These are phyloP conservation scores for Sigmodon hispidus DNA, from an alignment of 2,113 vertebrate genomes.

Conservation along the genomic window DNA sequence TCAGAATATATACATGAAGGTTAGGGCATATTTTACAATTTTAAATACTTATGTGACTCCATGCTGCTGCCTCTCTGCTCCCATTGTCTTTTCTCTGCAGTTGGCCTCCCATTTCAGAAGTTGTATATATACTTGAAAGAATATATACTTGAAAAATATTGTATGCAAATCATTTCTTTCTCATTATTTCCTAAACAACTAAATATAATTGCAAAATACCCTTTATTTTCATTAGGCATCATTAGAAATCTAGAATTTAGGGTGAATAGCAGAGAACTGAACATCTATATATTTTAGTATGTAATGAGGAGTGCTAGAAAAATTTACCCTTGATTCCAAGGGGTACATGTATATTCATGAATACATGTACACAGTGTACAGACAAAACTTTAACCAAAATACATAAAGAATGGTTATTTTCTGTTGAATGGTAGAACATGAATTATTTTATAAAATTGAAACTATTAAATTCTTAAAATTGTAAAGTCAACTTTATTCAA, in stretches of 20 bases:
- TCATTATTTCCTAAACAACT: not conserved
- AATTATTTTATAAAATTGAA: conserved; percentile 1
- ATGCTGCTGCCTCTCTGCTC: rapidly evolving
- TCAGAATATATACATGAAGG: not conserved
- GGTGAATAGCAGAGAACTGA: not conserved
- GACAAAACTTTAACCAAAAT: not conserved
- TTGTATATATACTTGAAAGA: not conserved
- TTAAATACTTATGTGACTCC: not conserved
- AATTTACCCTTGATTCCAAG: not conserved
- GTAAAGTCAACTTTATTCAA: not conserved
- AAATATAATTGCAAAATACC: not conserved
- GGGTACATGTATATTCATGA: not conserved
- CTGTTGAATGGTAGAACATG: not conserved
- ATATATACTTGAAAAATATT: not conserved
- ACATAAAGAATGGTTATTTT: not conserved
- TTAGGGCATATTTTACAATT: not conserved
- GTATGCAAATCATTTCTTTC: not conserved
- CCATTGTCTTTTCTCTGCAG: too few species aligned
- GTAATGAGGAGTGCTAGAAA: not conserved
- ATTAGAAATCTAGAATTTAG: not conserved
- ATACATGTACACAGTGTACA: not conserved
- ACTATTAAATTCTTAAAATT: conserved; percentile 23
- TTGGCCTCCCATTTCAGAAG: not conserved
- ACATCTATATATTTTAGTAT: not conserved
- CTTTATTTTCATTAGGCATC: not conserved